Evolutionary conservation across 2,797 vertebrate genomes (phyloP).

Genomic region (Euphonia xanthogaster): DNA sequence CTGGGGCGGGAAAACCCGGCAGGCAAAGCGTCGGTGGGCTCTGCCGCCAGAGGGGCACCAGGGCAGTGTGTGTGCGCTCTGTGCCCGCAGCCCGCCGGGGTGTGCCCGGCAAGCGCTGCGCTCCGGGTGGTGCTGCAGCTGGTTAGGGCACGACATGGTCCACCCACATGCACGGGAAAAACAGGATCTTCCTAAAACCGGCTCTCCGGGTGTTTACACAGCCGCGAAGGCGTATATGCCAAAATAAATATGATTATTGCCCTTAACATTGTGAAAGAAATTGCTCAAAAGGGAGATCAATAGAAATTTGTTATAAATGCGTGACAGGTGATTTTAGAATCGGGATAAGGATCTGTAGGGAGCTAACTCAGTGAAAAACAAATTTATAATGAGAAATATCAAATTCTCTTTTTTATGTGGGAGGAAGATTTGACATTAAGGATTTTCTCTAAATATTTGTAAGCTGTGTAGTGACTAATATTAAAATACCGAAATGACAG

Average conservation of each 20-base stretch:
- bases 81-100: not conserved
- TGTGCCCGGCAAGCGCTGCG: not conserved
- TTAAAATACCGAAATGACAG: slow-evolving; percentile 47
- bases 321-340: slow-evolving; percentile 39
- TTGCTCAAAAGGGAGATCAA: slow-evolving; percentile 36
- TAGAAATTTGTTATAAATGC: slow-evolving; percentile 20
- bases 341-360: slow-evolving; percentile 22
- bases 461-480: slow-evolving; percentile 29
- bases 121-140: not conserved
- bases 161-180: not conserved
- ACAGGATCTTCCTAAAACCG: not conserved
- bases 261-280: not conserved
- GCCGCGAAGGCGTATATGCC: not conserved
- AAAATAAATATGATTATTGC: slow-evolving; percentile 39
- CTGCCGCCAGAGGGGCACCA: not conserved
- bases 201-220: slow-evolving; percentile 17
- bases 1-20: not conserved
- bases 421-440: slow-evolving; percentile 41
- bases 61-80: not conserved
- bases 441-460: slow-evolving; percentile 64
- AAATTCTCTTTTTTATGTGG: slow-evolving; percentile 24
- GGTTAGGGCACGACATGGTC: not conserved
- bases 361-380: slow-evolving; percentile 29
- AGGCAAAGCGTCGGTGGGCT: not conserved
- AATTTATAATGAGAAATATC: slow-evolving; percentile 27